phyloP scores from a whole-genome alignment of 2,888 invertebrate genomes.

The Andricus quercusramuli region DNA sequence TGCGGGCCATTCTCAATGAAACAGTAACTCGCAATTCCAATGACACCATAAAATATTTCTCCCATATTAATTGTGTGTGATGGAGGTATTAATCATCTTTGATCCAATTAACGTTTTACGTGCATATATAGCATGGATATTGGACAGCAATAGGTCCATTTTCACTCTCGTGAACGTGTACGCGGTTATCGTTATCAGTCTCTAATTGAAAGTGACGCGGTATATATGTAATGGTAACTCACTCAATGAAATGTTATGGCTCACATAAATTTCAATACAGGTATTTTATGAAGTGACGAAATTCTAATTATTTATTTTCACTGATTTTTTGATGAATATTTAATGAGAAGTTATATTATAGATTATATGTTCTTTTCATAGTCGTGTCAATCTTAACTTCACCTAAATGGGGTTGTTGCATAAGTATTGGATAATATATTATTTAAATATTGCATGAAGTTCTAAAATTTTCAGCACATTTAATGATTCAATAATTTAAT shows the following conservation, averaged over 20 bases:
- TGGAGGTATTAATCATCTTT: constrained; percentile 62
- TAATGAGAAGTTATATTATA: too few relatives aligned
- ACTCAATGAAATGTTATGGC: constrained; percentile 19
- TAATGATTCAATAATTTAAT: too few relatives aligned
- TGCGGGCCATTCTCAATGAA: not conserved
- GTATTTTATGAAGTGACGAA: constrained; percentile 4
- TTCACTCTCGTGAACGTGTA: constrained; percentile 27
- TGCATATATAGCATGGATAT: not conserved
- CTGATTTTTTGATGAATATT: not conserved
- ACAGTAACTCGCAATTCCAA: constrained; percentile 8
- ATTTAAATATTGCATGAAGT: too few relatives aligned
- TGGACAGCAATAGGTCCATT: constrained; percentile 31
- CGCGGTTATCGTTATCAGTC: constrained; percentile 33
- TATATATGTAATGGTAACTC: constrained; percentile 33
- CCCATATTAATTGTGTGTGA: constrained; percentile 32
- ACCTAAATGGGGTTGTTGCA: too few relatives aligned
- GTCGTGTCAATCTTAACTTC: not conserved
- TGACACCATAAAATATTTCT: constrained; percentile 32
- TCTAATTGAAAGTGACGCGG: constrained; percentile 36
- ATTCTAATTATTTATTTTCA: not conserved
- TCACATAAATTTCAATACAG: not conserved
- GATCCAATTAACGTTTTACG: constrained; percentile 58
- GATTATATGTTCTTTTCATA: not conserved
- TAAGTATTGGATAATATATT: too few relatives aligned
- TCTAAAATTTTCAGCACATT: too few relatives aligned